phyloP scores from a whole-genome alignment of 2,797 vertebrate genomes.

The Ctenochaetus hawaiiensis region DNA sequence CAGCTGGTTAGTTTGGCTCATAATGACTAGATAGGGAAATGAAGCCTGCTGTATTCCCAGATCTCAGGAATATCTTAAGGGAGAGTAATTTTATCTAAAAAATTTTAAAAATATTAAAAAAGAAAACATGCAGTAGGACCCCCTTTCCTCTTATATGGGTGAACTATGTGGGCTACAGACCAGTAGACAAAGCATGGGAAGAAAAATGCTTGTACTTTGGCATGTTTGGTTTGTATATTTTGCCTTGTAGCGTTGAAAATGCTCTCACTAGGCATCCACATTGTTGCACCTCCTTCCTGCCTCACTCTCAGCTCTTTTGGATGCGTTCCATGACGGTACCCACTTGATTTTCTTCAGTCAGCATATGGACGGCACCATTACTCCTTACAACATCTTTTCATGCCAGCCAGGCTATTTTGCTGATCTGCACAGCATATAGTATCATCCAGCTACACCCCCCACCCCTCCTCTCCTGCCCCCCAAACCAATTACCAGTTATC shows the following conservation, averaged over 20 bases:
- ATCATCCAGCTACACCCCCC: conserved; percentile 35
- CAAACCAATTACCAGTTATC: conserved; percentile 79
- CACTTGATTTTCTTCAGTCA: conserved; percentile 70
- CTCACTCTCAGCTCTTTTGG: conserved; percentile 46
- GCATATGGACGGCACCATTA: conserved; percentile 80
- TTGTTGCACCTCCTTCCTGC: conserved; percentile 21
- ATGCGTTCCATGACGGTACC: conserved; percentile 57
- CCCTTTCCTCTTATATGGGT: neutral
- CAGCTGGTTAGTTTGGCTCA: neutral
- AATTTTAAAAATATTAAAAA: too few relatives aligned
- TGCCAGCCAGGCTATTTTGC: conserved; percentile 65
- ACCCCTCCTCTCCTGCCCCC: conserved; percentile 3
- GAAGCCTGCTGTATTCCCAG: neutral
- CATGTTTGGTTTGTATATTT: conserved; percentile 17
- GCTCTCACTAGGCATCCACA: neutral
- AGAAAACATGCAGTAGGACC: neutral
- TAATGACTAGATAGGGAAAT: neutral
- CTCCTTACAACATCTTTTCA: conserved; percentile 73
- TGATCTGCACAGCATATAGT: conserved; percentile 66
- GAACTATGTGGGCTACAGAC: neutral
- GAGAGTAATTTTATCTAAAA: too few relatives aligned
- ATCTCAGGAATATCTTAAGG: neutral
- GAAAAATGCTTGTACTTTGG: neutral
- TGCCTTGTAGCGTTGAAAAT: conserved; percentile 14
- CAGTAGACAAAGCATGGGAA: neutral